Conservation (phyloP, 2,113 vertebrate genomes). For the Strix aluco region DNA sequence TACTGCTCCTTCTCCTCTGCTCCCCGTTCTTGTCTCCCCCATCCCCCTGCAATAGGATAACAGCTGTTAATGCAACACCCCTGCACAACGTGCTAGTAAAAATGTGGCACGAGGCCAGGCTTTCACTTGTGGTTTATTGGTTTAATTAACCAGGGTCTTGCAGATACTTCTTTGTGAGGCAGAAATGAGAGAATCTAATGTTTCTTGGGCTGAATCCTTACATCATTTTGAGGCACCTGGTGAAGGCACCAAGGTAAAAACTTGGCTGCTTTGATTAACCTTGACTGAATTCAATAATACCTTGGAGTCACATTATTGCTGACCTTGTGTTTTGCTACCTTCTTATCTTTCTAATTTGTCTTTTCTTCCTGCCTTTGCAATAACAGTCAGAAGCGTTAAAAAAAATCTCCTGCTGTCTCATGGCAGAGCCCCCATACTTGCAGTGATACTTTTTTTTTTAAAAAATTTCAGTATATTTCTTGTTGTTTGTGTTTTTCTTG, state of each 20-base stretch:
- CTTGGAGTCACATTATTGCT: slow-evolving; percentile 7
- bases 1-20: not conserved
- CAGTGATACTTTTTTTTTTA: not conserved
- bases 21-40: not conserved
- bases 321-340: slow-evolving; percentile 25
- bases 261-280: slow-evolving; percentile 25
- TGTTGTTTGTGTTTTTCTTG: not conserved
- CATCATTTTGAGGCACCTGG: slow-evolving; percentile 16
- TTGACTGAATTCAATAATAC: slow-evolving; percentile 32
- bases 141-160: slow-evolving; percentile 61
- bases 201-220: slow-evolving; percentile 7
- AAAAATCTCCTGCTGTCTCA: not conserved
- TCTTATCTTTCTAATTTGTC: slow-evolving; percentile 52
- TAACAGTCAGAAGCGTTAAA: not conserved
- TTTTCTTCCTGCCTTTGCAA: slow-evolving; percentile 26
- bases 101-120: slow-evolving; percentile 13
- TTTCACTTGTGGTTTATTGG: slow-evolving; percentile 68
- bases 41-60: not conserved
- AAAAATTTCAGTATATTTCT: not conserved
- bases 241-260: slow-evolving; percentile 8
- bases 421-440: not conserved
- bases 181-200: slow-evolving; percentile 13
- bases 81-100: not conserved
- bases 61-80: not conserved
- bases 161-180: slow-evolving; percentile 24